Percentiles rank a stretch among this genome's conserved stretches.
Conservation (phyloP, 2,888 invertebrate species). For the Anoplius nigerrimus region DNA sequence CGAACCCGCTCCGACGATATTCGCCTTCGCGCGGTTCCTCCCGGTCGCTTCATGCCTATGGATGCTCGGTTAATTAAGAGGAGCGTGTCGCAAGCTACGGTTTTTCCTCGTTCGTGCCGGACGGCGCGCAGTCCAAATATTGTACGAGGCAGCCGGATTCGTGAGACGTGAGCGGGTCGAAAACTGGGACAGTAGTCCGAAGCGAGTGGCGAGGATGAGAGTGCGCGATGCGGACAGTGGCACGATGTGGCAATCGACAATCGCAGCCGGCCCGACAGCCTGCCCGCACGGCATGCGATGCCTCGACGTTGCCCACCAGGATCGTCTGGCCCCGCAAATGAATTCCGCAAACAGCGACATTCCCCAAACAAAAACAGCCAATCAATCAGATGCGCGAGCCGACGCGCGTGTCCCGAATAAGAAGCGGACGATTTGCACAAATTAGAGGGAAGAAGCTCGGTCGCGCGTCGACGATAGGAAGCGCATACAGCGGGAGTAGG, state of each 20-base stretch:
- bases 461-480: neutral
- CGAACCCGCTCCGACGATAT: too few relatives aligned
- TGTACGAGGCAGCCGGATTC: neutral
- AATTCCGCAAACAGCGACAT: slow-evolving; percentile 63
- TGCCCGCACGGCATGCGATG: too few relatives aligned
- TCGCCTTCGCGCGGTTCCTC: too few relatives aligned
- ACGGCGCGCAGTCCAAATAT: neutral
- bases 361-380: slow-evolving; percentile 59
- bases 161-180: neutral
- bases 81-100: neutral
- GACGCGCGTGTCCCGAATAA: slow-evolving; percentile 63
- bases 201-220: neutral
- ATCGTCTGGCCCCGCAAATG: slow-evolving; percentile 47
- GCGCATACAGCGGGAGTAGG: too few relatives aligned
- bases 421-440: slow-evolving; percentile 60
- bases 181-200: neutral
- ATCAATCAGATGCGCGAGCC: slow-evolving; percentile 54
- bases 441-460: slow-evolving; percentile 45
- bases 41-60: too few relatives aligned
- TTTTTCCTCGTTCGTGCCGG: neutral
- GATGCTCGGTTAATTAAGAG: too few relatives aligned
- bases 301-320: too few relatives aligned
- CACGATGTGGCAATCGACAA: slow-evolving; percentile 54
- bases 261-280: slow-evolving; percentile 13
- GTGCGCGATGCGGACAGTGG: neutral